Evolutionary conservation across 2,888 invertebrate species (phyloP), one percentile per base, ranked within the genome.

Genomic region (Cylindroiulus punctatus): DNA sequence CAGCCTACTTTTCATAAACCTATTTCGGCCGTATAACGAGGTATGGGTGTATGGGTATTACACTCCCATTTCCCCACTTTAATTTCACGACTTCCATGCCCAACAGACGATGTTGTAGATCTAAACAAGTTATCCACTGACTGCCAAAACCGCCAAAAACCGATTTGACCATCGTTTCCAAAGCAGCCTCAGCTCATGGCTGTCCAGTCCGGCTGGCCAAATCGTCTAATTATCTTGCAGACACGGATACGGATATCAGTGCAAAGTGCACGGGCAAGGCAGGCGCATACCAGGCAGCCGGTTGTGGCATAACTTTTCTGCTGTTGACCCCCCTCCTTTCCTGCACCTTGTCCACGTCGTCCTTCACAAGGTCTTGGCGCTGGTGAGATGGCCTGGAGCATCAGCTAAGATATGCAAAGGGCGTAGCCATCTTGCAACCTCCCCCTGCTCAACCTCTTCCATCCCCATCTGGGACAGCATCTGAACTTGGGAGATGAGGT

Each of bases 241-340:
- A 65, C 65, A 65, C 65, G 65, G 65, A 65, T 26, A 65, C 65
- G 65, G 65, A 65, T 65, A 65, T 65, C 65, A 65, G 19, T 65
- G 65, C 8, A 65, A 10, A 26, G 65, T 19, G 65, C 26, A 26
- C n/a, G n/a, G 26, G 65, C n/a, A 26, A 65, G 10, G 0, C 65
- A 10, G 65, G 12, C 65, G 26, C 65, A 65, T 65, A 65, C 65
- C 57, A 57, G 7, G 22, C 26, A 65, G 65, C 26, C 65, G 12
- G 40, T 40, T 40, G 40, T 40, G 19, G 52, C 52, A 52, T 52
- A 52, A 17, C 52, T 52, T 52, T 26, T 26, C 65, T 65, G 65
- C 65, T 26, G 65, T 65, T 65, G 65, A 65, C 65, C 65, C 65
- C 65, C 65, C 26, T 12, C 10, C 26, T 26, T n/a, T 26, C 10